Percentiles rank a stretch among this genome's conserved stretches.
Evolutionary conservation across 1,140 invertebrate genomes (phyloP).

Genomic region (Teleogryllus occipitalis): DNA sequence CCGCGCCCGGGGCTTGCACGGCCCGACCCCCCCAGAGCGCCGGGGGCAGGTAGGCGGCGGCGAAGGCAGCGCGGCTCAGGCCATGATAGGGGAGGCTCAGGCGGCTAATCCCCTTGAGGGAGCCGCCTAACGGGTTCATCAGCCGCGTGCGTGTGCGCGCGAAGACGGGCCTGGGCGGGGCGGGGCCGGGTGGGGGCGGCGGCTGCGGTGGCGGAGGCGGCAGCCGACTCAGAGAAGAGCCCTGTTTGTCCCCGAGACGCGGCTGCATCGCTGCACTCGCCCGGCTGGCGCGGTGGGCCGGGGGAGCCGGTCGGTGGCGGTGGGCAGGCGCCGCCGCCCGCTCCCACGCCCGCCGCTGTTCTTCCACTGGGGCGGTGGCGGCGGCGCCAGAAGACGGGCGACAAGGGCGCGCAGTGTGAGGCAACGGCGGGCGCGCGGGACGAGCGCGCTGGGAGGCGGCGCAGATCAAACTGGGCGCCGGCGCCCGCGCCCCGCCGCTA

Average conservation of each 20-base stretch:
- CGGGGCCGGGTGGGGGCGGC: neutral
- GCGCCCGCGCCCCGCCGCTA: conserved; percentile 6
- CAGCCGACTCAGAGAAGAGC: neutral
- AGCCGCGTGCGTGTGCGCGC: neutral
- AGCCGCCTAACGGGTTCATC: neutral
- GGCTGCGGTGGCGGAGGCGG: neutral
- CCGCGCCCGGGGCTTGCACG: no score
- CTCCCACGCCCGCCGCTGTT: neutral
- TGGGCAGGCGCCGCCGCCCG: neutral
- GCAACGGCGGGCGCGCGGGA: neutral
- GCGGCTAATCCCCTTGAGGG: conserved; percentile 2
- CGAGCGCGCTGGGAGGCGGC: neutral
- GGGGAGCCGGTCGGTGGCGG: neutral
- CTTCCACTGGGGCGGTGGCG: conserved; percentile 8
- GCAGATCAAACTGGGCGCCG: conserved; percentile 10
- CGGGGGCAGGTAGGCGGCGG: no score
- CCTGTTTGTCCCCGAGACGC: neutral
- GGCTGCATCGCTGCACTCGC: neutral
- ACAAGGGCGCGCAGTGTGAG: conserved; percentile 17
- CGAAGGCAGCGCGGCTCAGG: neutral
- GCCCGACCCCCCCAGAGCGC: no score
- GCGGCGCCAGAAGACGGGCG: conserved; percentile 15
- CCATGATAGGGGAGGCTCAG: neutral
- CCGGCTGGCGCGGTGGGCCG: neutral
- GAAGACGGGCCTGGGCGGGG: neutral